Percentiles rank a stretch among this genome's conserved stretches.
phyloP scores from a whole-genome alignment of 35 echinoderm and acorn worm genomes.

The Heliocidaris tuberculata region DNA sequence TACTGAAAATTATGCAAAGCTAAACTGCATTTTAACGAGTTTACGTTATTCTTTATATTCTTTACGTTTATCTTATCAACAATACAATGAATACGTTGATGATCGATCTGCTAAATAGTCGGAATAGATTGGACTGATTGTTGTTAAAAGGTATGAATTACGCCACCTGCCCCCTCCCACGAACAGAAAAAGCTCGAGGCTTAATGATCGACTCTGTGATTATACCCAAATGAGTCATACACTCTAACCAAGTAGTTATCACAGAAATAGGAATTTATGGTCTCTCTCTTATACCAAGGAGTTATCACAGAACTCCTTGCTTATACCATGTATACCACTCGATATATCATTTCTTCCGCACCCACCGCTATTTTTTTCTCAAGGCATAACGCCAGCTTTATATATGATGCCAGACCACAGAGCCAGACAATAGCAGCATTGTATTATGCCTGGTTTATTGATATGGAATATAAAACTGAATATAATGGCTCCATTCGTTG shows the following conservation, averaged over 20 bases:
- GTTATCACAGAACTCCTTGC: no score
- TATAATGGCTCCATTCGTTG: neutral
- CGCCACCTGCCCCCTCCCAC: neutral
- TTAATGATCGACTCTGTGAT: neutral
- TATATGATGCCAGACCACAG: neutral
- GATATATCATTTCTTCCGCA: no score
- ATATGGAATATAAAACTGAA: neutral
- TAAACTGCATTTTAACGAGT: no score
- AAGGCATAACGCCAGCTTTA: neutral
- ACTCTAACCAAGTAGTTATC: neutral
- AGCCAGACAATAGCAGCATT: neutral
- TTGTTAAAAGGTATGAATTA: neutral
- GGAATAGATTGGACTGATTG: no score
- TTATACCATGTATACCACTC: no score
- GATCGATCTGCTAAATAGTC: no score
- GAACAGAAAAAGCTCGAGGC: neutral
- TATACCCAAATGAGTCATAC: neutral
- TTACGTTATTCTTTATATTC: no score
- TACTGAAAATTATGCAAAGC: no score
- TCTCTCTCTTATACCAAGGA: no score
- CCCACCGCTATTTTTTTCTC: no score
- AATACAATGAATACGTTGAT: no score
- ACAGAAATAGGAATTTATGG: neutral
- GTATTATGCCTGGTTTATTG: neutral
- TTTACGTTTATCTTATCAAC: no score